These are phyloP conservation scores for Acrossocheilus wenchowensis DNA, from an alignment of 2,797 vertebrate species.

Conservation along the genomic window DNA sequence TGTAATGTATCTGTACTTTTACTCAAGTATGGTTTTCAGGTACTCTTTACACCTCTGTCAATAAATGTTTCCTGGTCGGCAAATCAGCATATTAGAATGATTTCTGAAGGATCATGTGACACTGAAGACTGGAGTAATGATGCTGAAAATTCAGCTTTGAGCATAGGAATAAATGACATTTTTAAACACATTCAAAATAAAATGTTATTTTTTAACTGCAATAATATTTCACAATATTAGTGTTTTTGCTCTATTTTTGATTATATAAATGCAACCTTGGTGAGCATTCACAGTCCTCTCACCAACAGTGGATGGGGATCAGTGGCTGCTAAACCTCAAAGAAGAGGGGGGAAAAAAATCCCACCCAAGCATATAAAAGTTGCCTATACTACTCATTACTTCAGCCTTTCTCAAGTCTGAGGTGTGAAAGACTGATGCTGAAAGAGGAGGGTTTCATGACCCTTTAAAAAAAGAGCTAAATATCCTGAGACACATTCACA, in stretches of 20 bases:
- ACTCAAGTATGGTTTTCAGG: too few species aligned
- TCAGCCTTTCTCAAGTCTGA: background rate
- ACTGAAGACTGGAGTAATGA: background rate
- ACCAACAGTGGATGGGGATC: background rate
- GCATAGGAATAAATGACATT: background rate
- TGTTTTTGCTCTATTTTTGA: background rate
- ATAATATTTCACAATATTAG: background rate
- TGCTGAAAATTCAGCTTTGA: background rate
- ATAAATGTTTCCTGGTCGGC: background rate
- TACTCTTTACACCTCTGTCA: too few species aligned
- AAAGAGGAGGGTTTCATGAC: background rate
- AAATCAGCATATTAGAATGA: background rate
- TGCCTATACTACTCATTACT: background rate
- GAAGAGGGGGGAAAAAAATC: background rate
- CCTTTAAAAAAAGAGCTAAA: background rate
- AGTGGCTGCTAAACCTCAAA: background rate
- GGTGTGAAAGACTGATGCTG: background rate
- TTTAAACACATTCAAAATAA: background rate
- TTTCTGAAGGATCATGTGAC: slow-evolving; percentile 2
- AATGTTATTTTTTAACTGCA: background rate
- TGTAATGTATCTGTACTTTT: too few species aligned
- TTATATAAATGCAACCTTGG: background rate
- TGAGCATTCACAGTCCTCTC: background rate
- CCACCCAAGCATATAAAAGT: background rate
- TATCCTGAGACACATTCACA: slow-evolving; percentile 14